A percentile compares a stretch with the other conserved stretches of the same genome.
Conservation (phyloP, 2,888 invertebrate genomes). For the Nebria brevicollis region DNA sequence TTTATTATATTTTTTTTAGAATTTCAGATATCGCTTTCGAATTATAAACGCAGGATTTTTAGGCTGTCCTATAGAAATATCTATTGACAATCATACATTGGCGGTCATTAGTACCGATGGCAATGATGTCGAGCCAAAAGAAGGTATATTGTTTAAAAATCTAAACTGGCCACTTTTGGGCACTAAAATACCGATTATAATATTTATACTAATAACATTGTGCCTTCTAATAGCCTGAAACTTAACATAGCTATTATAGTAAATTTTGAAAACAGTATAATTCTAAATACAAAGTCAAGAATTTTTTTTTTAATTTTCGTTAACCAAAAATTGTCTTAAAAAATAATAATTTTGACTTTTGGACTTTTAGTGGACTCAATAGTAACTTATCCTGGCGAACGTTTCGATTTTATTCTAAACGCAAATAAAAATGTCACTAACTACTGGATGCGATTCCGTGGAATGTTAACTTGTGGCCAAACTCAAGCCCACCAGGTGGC, state of each 20-base stretch:
- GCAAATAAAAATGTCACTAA: constrained; percentile 76
- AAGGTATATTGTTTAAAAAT: constrained; percentile 66
- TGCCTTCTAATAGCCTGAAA: too few relatives aligned
- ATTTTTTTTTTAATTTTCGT: too few relatives aligned
- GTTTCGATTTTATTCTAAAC: constrained; percentile 84
- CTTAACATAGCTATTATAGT: too few relatives aligned
- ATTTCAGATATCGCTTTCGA: constrained; percentile 80
- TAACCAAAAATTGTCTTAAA: too few relatives aligned
- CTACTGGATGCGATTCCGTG: constrained; percentile 83
- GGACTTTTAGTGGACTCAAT: constrained; percentile 67
- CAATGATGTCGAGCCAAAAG: constrained; percentile 77
- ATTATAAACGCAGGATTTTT: constrained; percentile 87
- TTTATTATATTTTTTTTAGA: constrained; percentile 60
- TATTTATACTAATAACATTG: too few relatives aligned
- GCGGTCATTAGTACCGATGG: constrained; percentile 83
- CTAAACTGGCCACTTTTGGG: neutral
- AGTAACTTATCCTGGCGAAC: constrained; percentile 88
- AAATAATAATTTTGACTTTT: too few relatives aligned
- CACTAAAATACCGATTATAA: neutral
- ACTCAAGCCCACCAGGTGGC: constrained; percentile 74
- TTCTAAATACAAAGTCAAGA: too few relatives aligned
- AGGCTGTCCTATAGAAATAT: constrained; percentile 86
- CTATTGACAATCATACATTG: constrained; percentile 84
- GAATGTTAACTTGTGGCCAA: constrained; percentile 87
- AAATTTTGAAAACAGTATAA: too few relatives aligned